These are phyloP conservation scores for Drosophila seguyi DNA, from an alignment of 1,140 invertebrate species.

Conservation along the genomic window DNA sequence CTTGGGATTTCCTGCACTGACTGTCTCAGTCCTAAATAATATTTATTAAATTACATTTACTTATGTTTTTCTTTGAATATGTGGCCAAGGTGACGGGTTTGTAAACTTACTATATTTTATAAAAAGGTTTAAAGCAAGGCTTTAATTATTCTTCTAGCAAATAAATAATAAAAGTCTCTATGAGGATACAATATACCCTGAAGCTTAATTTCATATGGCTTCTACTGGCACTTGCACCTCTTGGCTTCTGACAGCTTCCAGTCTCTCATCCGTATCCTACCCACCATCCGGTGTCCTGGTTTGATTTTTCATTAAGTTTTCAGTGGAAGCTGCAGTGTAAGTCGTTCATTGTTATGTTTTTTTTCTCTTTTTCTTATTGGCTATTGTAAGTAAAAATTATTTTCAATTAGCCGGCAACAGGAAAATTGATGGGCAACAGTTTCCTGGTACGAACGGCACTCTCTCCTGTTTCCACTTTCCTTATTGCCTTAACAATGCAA, in stretches of 20 bases:
- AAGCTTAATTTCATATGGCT: not conserved
- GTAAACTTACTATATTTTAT: not conserved
- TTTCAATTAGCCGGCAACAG: constrained; percentile 66
- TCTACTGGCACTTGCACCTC: constrained; percentile 58
- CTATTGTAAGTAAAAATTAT: constrained; percentile 68
- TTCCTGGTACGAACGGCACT: constrained; percentile 1
- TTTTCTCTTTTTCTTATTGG: not conserved
- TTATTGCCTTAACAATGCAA: constrained; percentile 20
- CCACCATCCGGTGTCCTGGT: constrained; percentile 3
- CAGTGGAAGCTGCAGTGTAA: constrained; percentile 34
- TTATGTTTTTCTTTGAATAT: not conserved
- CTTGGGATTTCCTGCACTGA: too few relatives aligned
- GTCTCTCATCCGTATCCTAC: not conserved
- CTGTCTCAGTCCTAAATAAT: not conserved
- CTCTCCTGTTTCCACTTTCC: constrained; percentile 11
- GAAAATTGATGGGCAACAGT: constrained; percentile 35
- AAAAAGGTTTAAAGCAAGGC: not conserved
- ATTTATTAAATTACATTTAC: not conserved
- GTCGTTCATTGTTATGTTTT: constrained; percentile 21
- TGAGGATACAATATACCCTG: not conserved
- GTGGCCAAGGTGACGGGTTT: too few relatives aligned
- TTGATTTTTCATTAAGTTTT: constrained; percentile 78
- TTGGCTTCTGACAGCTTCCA: constrained; percentile 62
- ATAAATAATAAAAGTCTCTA: not conserved
- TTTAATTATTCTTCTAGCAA: not conserved